Base-by-base conservation (phyloP, 2,113 vertebrate genomes). In the Engystomops pustulosus region DNA sequence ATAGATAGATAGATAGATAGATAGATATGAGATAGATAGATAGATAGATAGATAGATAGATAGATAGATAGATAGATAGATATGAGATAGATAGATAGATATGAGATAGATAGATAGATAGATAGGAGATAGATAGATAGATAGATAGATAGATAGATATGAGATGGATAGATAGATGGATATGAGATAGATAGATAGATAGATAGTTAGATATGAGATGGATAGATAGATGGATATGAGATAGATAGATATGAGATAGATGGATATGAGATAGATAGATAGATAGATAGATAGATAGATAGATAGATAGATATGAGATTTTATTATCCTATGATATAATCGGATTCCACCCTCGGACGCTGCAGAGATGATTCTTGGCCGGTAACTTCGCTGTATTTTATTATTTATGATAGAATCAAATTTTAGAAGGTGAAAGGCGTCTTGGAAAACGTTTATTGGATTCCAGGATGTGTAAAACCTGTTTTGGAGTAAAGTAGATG, bases 361-460 rank as follows among this genome's bases (percentile, higher is more conserved):
- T 60, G 32, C 23, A 11, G 3, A 36, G 30, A 58, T 78, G 38
- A 23, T 15, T 38, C 15, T 20, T 77, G 74, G 74, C 49, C 34
- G 51, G 34, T 58, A 77, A 55, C 51, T 38, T n/a, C n/a, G 74
- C 36, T 34, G n/a, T 20, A 77, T 32, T 14, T 25, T 51, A 17
- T 58, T 77, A 77, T 78, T 78, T 78, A 60, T 78, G n/a, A 58
- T 2, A 41, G 32, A 41, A 78, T 78, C 58, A 58, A 3, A 78
- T 41, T 25, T 60, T 78, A 78, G 41, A 78, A 78, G 6, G 32
- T 76, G 75, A 41, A 41, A 25, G 7, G 2, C 7, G 23, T n/a
- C 49, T 30, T 58, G 74, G 49, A 58, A 77, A 77, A 55, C 20
- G 23, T 8, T 23, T 17, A 60, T 25, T 41, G 11, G 5, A 78